Base-by-base conservation (phyloP, 2,888 invertebrate species). In the Melieria omissa region DNA sequence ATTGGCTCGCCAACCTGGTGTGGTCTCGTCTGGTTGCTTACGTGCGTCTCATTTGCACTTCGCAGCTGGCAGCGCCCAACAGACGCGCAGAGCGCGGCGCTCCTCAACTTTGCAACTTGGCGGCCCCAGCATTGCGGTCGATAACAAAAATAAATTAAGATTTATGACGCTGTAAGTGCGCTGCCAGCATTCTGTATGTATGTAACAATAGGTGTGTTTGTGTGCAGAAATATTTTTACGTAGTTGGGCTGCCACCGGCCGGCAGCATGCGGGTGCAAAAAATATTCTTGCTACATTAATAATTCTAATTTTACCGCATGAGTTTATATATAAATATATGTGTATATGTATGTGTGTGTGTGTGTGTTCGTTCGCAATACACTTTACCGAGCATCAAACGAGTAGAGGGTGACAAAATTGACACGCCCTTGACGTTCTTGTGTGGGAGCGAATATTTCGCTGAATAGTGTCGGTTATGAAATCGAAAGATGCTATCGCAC, bases 71-170 rank as follows among this genome's bases (percentile, higher is more conserved):
- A 5, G 12, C 9, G 12, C 52, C 9, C 14, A 52, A 52, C 52
- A 12, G 12, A 5, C 52, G 12, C 9, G 29, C 29, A 3, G 29
- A 2, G 29, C 29, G 29, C 29, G 29, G 29, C 29, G 29, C 29
- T 2, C 29, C 52, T 52, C 14, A 8, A 52, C 52, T 47, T 9
- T 5, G 49, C 14, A 8, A 52, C 52, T 47, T 9, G 10, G 49
- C 61, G 44, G 44, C 44, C 10, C 41, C 7, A 46, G 14, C 47
- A 47, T 63, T 42, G 29, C 46, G 47, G 42, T 63, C 47, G 47
- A 63, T 63, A 63, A 63, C 14, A 45, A 63, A 29, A 63, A 63
- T 63, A 63, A 63, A 63, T 63, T 46, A 63, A 63, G 62, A 63
- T 47, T 63, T 63, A 45, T 45, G 62, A 63, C 44, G 10, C 62